Evolutionary conservation across 2,113 vertebrate species (phyloP), one percentile per base, ranked within the genome.

Genomic region (Notarius lentiginosus): DNA sequence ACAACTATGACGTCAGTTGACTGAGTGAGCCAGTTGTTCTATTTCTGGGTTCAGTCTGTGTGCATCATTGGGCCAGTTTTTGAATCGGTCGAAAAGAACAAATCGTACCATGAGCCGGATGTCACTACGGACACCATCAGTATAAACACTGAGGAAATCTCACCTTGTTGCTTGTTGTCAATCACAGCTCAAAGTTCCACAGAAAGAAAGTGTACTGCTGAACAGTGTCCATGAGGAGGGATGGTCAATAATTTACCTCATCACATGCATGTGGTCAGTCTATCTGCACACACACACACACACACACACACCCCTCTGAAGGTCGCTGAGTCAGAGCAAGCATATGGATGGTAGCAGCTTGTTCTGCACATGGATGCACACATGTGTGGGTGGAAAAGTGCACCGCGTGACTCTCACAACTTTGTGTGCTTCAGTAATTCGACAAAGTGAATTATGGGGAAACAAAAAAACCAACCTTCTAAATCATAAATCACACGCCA

Each of bases 341-440:
- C 77, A 80, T 80, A 80, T 80, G 77, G 61, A 58, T 53, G 72
- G 85, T 15, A 65, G 22, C 81, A 86, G 85, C 56, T 24, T 80
- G 80, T 72, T 60, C 79, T 80, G 70, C 79, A 86, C 85, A 86
- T 68, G 56, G 65, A 70, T 68, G n/a, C 76, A 82, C 80, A 87
- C 58, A 60, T 58, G n/a, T 80, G 77, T 80, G 55, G 77, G 55
- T 30, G 27, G 27, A 34, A 20, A 58, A 80, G 55, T 80, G 77
- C 55, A 80, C 9, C 41, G 55, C 60, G 55, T 9, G 12, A 11
- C 55, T 58, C 53, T 58, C 15, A 18, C 77, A 30, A 34, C 53
- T 58, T 80, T 9, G 14, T 30, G 24, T 27, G 51, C 75, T n/a
- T 55, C 24, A 55, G 6, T 55, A 53, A 77, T 14, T 77, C 51